Conservation (phyloP, 1,140 invertebrate genomes). For the Trichonephila clavata region DNA sequence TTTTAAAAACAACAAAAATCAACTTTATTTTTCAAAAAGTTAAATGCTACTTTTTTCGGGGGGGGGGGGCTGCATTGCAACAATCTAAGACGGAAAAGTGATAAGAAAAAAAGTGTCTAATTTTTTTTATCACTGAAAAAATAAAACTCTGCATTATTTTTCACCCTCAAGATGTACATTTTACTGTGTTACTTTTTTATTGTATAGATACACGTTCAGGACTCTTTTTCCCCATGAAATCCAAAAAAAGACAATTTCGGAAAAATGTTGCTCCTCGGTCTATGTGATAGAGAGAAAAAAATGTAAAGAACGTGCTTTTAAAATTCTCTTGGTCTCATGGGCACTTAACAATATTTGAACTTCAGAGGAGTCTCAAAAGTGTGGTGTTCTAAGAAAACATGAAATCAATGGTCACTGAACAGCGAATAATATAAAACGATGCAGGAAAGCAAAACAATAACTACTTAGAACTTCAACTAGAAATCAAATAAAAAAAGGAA, state of each 20-base stretch:
- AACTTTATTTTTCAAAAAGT: too few species aligned
- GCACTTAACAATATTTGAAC: slow-evolving; percentile 63
- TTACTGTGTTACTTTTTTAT: neutral
- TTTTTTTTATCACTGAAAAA: neutral
- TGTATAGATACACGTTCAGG: neutral
- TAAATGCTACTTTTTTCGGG: too few species aligned
- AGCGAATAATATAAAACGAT: neutral
- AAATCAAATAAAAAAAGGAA: too few species aligned
- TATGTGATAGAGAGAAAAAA: neutral
- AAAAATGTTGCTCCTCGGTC: neutral
- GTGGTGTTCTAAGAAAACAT: neutral
- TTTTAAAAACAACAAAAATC: too few species aligned
- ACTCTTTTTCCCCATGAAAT: neutral
- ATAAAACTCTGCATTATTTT: neutral
- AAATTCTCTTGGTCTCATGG: neutral
- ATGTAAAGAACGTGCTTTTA: slow-evolving; percentile 53
- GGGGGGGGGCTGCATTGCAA: too few species aligned
- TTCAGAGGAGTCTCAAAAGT: neutral
- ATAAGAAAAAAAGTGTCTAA: neutral
- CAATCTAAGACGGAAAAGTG: too few species aligned
- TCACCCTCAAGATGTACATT: neutral
- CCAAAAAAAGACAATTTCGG: neutral
- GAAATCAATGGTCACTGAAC: neutral
- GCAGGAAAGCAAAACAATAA: neutral
- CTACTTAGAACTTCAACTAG: too few species aligned